phyloP scores from a whole-genome alignment of 2,113 vertebrate genomes.

The Tupaia tana region DNA sequence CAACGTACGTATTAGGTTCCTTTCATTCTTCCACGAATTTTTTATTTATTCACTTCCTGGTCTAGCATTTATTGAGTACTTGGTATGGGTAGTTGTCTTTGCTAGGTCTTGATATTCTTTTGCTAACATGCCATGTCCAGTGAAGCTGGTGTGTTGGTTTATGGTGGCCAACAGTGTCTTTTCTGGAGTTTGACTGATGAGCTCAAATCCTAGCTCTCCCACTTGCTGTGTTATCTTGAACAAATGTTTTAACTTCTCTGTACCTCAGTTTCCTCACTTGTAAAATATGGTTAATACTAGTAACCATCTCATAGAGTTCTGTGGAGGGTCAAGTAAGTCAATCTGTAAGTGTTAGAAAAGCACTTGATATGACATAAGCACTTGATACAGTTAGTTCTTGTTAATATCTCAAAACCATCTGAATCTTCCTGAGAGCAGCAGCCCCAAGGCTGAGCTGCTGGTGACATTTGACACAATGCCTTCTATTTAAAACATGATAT shows the following conservation, averaged over 20 bases:
- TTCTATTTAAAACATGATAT: slow-evolving; percentile 70
- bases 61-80: background rate
- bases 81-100: background rate
- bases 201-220: background rate
- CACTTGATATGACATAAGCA: background rate
- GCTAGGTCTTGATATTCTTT: background rate
- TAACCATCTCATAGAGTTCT: background rate
- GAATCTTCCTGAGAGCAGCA: slow-evolving; percentile 34
- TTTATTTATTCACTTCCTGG: background rate
- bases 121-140: background rate
- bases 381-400: background rate
- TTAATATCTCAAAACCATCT: slow-evolving; percentile 8
- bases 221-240: background rate
- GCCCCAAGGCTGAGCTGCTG: slow-evolving; percentile 33
- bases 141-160: background rate
- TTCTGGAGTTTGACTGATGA: background rate
- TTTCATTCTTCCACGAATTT: background rate
- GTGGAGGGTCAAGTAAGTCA: background rate
- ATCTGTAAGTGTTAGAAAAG: background rate
- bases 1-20: background rate
- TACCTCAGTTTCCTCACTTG: background rate
- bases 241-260: background rate
- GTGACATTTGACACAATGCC: slow-evolving; percentile 54
- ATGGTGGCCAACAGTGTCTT: background rate
- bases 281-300: background rate